A percentile compares a stretch with the other conserved stretches of the same genome.
These are phyloP conservation scores for Coregonus ussuriensis DNA, from an alignment of 2,797 vertebrate genomes.

Conservation along the genomic window DNA sequence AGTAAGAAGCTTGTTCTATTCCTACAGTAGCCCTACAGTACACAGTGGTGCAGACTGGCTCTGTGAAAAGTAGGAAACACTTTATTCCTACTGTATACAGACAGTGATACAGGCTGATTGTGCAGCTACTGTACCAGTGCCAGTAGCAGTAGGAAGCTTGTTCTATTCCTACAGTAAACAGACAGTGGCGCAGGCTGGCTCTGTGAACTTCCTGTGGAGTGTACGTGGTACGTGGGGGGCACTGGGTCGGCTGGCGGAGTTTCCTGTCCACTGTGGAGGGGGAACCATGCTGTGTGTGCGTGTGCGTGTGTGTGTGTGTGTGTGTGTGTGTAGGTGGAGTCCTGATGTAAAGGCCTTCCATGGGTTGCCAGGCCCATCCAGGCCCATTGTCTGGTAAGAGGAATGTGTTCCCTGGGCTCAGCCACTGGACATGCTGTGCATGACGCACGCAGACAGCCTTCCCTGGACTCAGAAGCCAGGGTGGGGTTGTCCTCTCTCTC, in stretches of 20 bases:
- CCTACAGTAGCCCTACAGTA: slow-evolving; percentile 22
- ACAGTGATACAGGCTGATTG: too few relatives aligned
- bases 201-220: slow-evolving; percentile 71
- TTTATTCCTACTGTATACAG: background rate
- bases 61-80: background rate
- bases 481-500: slow-evolving; percentile 64
- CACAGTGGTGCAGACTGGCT: background rate
- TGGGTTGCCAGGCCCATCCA: slow-evolving; percentile 50
- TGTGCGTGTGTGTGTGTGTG: background rate
- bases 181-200: slow-evolving; percentile 53
- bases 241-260: slow-evolving; percentile 73
- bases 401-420: slow-evolving; percentile 84
- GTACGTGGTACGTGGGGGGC: slow-evolving; percentile 63
- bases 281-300: slow-evolving; percentile 47
- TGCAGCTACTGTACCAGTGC: slow-evolving; percentile 2
- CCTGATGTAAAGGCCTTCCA: slow-evolving; percentile 77
- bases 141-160: slow-evolving; percentile 31
- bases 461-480: slow-evolving; percentile 76
- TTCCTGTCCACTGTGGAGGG: slow-evolving; percentile 72
- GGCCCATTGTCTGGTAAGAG: slow-evolving; percentile 87
- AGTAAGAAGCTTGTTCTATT: slow-evolving; percentile 49
- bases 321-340: slow-evolving; percentile 32
- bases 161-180: slow-evolving; percentile 50
- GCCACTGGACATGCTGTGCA: slow-evolving; percentile 76
- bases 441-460: slow-evolving; percentile 88